A percentile compares a stretch with the other conserved stretches of the same genome.
phyloP scores from a whole-genome alignment of 2,113 vertebrate genomes.

The Cricetomys ansorgei region DNA sequence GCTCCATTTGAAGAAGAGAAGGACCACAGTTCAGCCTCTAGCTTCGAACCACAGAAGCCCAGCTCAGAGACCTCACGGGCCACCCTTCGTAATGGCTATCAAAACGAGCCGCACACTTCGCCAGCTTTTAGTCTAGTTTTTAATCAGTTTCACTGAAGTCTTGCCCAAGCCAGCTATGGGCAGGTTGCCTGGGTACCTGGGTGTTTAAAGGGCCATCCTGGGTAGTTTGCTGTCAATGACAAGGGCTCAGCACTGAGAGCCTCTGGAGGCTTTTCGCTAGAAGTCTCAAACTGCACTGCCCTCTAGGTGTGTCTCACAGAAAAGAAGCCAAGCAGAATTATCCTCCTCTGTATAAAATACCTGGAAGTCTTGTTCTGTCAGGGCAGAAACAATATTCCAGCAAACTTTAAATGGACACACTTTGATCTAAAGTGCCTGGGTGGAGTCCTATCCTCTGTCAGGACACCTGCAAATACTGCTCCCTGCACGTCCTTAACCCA shows the following conservation, averaged over 20 bases:
- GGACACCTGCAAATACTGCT: not conserved
- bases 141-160: not conserved
- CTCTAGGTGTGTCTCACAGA: not conserved
- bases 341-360: not conserved
- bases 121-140: not conserved
- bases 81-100: accelerated
- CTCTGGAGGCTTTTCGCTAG: accelerated
- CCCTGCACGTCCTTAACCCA: not conserved
- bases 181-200: accelerated
- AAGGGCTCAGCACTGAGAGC: accelerated
- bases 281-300: not conserved
- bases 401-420: not conserved
- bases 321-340: not conserved
- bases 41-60: accelerated
- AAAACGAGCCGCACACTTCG: not conserved
- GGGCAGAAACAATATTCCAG: not conserved
- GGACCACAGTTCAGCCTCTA: accelerated
- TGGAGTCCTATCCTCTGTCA: accelerated
- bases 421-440: not conserved
- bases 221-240: not conserved
- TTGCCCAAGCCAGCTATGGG: accelerated
- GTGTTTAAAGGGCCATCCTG: accelerated
- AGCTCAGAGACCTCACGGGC: accelerated
- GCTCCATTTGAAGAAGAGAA: accelerated
- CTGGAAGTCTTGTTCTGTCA: not conserved